Evolutionary conservation across 2,113 vertebrate genomes (phyloP).

Genomic region (Anoplopoma fimbria): DNA sequence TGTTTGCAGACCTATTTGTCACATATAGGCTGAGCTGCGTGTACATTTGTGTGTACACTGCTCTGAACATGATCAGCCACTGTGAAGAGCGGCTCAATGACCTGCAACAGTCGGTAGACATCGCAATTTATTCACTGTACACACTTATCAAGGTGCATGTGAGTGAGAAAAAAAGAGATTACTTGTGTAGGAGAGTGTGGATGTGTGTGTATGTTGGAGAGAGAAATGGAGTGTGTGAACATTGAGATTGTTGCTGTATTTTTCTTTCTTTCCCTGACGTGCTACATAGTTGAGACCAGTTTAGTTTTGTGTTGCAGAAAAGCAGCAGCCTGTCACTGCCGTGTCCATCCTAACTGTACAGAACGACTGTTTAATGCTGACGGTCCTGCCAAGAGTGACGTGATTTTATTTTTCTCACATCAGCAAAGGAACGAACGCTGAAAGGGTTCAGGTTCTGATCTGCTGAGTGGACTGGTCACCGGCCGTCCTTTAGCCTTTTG

Average conservation of each 20-base stretch:
- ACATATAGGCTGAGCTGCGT: constrained; percentile 1
- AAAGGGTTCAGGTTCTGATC: constrained; percentile 5
- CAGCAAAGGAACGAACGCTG: constrained; percentile 41
- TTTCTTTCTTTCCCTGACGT: constrained; percentile 5
- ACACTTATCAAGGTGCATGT: constrained; percentile 7
- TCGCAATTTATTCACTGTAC: constrained; percentile 14
- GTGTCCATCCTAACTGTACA: constrained; percentile 11
- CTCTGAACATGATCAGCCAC: constrained; percentile 8
- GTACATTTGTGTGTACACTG: constrained; percentile 21
- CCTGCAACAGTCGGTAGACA: constrained; percentile 12
- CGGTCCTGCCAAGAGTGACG: constrained; percentile 11
- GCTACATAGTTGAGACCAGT: constrained; percentile 40
- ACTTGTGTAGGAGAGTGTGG: neutral
- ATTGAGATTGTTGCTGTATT: neutral
- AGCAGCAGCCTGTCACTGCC: constrained; percentile 11
- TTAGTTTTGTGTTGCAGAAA: constrained; percentile 18
- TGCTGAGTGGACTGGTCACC: constrained; percentile 39
- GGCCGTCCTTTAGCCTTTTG: constrained; percentile 18
- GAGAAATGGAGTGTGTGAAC: constrained; percentile 5
- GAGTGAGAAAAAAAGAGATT: neutral
- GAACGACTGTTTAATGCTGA: constrained; percentile 26
- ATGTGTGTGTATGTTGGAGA: neutral
- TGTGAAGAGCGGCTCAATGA: constrained; percentile 34
- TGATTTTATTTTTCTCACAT: constrained; percentile 8
- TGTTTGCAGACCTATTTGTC: neutral